Percentiles rank a stretch among this genome's conserved stretches.
phyloP scores from a whole-genome alignment of 2,888 invertebrate genomes.

The Pammene fasciana region DNA sequence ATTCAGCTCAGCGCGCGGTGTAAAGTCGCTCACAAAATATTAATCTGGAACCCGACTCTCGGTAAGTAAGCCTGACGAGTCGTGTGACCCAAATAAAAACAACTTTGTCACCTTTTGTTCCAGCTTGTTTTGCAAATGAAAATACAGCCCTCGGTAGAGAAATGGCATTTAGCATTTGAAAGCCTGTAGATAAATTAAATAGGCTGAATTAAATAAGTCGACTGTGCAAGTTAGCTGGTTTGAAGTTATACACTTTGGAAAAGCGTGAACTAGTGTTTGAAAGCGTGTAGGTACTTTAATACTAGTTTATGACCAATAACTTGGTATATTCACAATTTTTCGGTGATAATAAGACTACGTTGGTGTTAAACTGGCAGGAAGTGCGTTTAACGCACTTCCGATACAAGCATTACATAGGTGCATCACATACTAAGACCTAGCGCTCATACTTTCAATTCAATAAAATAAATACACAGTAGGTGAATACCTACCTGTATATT shows the following conservation, averaged over 20 bases:
- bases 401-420: background rate
- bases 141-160: constrained; percentile 46
- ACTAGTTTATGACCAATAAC: too few relatives aligned
- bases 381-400: background rate
- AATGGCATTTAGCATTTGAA: constrained; percentile 20
- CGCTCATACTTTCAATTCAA: too few relatives aligned
- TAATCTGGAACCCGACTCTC: constrained; percentile 68
- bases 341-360: too few relatives aligned
- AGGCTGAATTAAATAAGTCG: background rate
- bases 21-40: constrained; percentile 57
- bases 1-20: constrained; percentile 27
- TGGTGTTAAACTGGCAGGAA: too few relatives aligned
- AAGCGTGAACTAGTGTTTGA: background rate
- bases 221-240: background rate
- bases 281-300: too few relatives aligned
- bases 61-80: constrained; percentile 56
- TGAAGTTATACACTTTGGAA: background rate
- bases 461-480: too few relatives aligned
- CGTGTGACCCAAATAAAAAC: constrained; percentile 67
- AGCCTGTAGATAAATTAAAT: constrained; percentile 8
- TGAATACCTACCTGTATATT: too few relatives aligned
- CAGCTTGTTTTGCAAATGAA: constrained; percentile 61
- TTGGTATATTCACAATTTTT: too few relatives aligned
- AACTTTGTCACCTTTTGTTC: constrained; percentile 66
- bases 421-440: background rate